These are phyloP conservation scores for Hipposideros armiger DNA, from an alignment of 2,113 vertebrate genomes.

Conservation along the genomic window DNA sequence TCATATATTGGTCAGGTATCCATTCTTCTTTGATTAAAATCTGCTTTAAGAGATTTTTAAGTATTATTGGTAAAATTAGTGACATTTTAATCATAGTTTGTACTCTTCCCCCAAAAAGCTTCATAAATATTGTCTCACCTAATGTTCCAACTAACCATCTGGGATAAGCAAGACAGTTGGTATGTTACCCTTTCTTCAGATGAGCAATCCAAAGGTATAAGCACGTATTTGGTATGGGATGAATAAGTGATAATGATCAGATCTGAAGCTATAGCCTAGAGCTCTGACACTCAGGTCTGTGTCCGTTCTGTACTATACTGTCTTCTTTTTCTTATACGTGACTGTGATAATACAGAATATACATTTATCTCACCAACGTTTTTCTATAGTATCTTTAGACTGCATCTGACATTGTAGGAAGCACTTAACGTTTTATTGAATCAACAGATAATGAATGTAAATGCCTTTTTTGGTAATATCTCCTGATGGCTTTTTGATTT, in stretches of 20 bases:
- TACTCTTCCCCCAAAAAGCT: background rate
- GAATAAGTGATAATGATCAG: background rate
- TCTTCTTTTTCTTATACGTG: background rate
- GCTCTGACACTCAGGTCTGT: background rate
- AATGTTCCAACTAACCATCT: background rate
- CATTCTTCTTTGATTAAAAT: background rate
- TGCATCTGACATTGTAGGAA: background rate
- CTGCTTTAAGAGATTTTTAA: background rate
- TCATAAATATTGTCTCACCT: slow-evolving; percentile 25
- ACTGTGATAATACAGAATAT: background rate
- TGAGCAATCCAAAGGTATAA: background rate
- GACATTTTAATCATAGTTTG: background rate
- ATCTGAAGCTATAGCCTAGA: background rate
- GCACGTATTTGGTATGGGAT: background rate
- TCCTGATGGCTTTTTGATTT: background rate
- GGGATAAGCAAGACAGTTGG: background rate
- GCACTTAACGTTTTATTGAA: background rate
- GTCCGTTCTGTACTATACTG: background rate
- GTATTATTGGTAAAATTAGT: slow-evolving; percentile 48
- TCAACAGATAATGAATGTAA: slow-evolving; percentile 13
- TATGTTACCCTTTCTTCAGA: background rate
- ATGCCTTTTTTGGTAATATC: background rate
- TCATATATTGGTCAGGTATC: background rate
- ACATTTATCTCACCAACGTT: background rate
- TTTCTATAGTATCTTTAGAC: background rate